Evolutionary conservation across 1,140 invertebrate species (phyloP), one percentile per base, ranked within the genome.

Genomic region (Ostrea edulis): DNA sequence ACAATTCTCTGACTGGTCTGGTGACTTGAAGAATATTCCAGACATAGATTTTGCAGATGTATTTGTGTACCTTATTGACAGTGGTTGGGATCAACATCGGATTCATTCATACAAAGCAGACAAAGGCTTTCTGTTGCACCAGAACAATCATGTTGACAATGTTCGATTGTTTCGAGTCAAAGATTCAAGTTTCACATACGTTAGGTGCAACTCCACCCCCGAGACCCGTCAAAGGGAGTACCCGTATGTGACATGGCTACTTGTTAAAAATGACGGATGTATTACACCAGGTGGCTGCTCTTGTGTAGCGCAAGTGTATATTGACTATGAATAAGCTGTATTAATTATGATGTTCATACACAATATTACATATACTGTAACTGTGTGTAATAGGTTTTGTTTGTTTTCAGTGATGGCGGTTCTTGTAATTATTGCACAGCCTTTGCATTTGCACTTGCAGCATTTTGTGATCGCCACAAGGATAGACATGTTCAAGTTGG

Each of bases 241-340:
- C 62, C 29, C 22, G n/a, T 52, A 68, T 11, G 12, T 17, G n/a
- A 44, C 62, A 86, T 86, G 62, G 81, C 20, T 71, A 44, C 22
- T 71, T 25, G 62, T 86, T 8, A 53, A 53, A 52, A 8, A 12
- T 9, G 25, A 25, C 35, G 62, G 85, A 14, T 9, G 22, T 53
- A 77, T 86, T 11, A 22, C 22, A 14, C 55, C 52, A 71, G 86
- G 71, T 81, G 71, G 86, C 20, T 65, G 54, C 55, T 51, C 86
- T 22, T 83, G 86, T 87, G 81, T 87, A 62, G 86, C 17, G 86
- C 58, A 83, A n/a, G n/a, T 82, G 81, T 68, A 29, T 81, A 65
- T 20, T 68, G 22, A 12, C 51, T 17, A 44, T 22, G 22, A 17
- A 22, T 85, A 68, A 17, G 25, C 29, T 14, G 14, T 84, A 53